Conservation (phyloP, 2,888 invertebrate genomes). For the Melinaea menophilus region DNA sequence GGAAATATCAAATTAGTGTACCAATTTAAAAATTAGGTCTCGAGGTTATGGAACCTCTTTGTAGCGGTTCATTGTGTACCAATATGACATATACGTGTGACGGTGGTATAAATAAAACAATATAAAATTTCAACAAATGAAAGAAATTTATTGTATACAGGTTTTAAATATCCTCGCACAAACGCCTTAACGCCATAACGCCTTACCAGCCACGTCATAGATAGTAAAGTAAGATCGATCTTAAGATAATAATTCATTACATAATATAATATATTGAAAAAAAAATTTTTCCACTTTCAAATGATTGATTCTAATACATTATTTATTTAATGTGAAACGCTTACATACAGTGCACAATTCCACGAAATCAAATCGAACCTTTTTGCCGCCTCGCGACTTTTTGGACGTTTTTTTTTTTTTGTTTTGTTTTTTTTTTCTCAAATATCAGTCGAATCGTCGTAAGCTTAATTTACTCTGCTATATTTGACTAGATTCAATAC, state of each 20-base stretch:
- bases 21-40: slow-evolving; percentile 36
- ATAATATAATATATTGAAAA: slow-evolving; percentile 56
- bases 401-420: slow-evolving; percentile 63
- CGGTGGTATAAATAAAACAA: slow-evolving; percentile 57
- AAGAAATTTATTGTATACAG: slow-evolving; percentile 79
- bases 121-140: slow-evolving; percentile 72
- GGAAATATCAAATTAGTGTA: slow-evolving; percentile 46
- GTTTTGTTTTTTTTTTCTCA: slow-evolving; percentile 50
- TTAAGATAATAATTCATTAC: slow-evolving; percentile 70
- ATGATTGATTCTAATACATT: slow-evolving; percentile 59
- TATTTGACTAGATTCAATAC: slow-evolving; percentile 77
- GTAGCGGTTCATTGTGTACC: slow-evolving; percentile 7
- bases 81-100: slow-evolving; percentile 1
- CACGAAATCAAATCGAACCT: slow-evolving; percentile 68
- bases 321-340: slow-evolving; percentile 46
- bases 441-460: slow-evolving; percentile 68
- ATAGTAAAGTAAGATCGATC: slow-evolving; percentile 73
- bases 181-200: slow-evolving; percentile 50
- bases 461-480: slow-evolving; percentile 50
- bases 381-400: slow-evolving; percentile 70
- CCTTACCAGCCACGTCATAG: slow-evolving; percentile 70
- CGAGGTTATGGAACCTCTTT: slow-evolving; percentile 26
- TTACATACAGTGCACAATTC: slow-evolving; percentile 63
- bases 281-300: slow-evolving; percentile 46
- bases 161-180: slow-evolving; percentile 76